Evolutionary conservation across 2,113 vertebrate genomes (phyloP), one percentile per base, ranked within the genome.

Genomic region (Esox niger): DNA sequence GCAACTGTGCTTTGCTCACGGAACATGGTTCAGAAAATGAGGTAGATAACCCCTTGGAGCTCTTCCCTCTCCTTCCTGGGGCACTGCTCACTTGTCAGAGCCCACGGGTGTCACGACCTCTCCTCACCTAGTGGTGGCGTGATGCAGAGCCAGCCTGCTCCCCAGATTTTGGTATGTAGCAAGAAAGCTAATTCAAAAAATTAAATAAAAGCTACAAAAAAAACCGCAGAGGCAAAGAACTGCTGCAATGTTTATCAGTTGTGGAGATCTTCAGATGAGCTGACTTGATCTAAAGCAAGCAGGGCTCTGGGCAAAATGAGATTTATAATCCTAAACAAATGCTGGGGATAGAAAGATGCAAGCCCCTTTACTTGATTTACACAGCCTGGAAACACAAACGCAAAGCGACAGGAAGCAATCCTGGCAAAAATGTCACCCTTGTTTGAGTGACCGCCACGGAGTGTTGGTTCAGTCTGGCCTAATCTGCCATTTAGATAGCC

Each of bases 301-400:
- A 79, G 77, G 69, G 82, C 89, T 84, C 11, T 63, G 69, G 83
- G 87, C 80, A 85, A 86, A 86, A 88, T 82, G 72, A 80, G 86
- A 81, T 79, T 88, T 84, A 81, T 86, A 90, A 87, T 85, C 83
- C 83, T 82, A 82, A 85, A 85, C 84, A 88, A 80, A 86, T 82
- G 84, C 81, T 75, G 72, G 81, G 64, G 78, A 71, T 70, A 82
- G 78, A 71, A 29, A 79, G 84, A 82, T 82, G 84, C 79, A 76
- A 83, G 78, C 82, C 73, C 69, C 78, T 79, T 81, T 69, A 71
- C 77, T 74, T 79, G 81, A 82, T 89, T 88, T 89, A 85, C 84
- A 88, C 82, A 84, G 76, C 64, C 71, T 63, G 74, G 75, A 73
- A 78, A 82, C 78, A 80, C 86, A 88, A 87, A 87, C 86, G 85